Evolutionary conservation across 2,888 invertebrate genomes (phyloP), one percentile per base, ranked within the genome.

Genomic region (Pachliopta kotzebuea): DNA sequence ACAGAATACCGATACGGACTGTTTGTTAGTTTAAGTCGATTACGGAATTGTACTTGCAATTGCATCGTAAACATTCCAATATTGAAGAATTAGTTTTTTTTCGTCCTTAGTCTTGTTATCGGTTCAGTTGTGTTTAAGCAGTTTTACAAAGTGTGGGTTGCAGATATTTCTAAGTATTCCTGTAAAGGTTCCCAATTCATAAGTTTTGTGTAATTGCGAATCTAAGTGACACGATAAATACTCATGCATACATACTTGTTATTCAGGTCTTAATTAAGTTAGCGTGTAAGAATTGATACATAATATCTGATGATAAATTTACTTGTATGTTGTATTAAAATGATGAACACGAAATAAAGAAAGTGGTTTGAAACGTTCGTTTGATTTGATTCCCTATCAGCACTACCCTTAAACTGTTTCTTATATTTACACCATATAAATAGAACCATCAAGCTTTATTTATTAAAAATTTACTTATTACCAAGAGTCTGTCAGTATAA

Each of bases 271-370:
- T 85, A 88, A 75, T 86, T 91, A 91, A 90, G 90, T 79, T 90
- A 90, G 90, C 75, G 70, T 68, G 78, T 92, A 92, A 92, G 91
- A 84, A 90, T 89, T 88, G 86, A 90, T 91, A 87, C 88, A 87
- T 88, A 88, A 87, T 90, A 90, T 90, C 90, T 86, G 91, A 91
- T 86, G 91, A 92, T 92, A 91, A 91, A 84, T 92, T 91, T 91
- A 92, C 91, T 88, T 92, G 91, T 92, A 92, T 92, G 92, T 92
- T 92, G 92, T 92, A 92, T 88, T 91, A 88, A 91, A 91, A 90
- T 84, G 88, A 88, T 86, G 90, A 88, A 91, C 89, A 90, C 80
- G 85, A 89, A 90, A 90, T 91, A 92, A 92, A 92, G 87, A 90
- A 91, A 92, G 90, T 90, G 92, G 91, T 92, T 92, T 91, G 91